These are phyloP conservation scores for Drosophila auraria DNA, from an alignment of 1,140 invertebrate genomes.

Conservation along the genomic window DNA sequence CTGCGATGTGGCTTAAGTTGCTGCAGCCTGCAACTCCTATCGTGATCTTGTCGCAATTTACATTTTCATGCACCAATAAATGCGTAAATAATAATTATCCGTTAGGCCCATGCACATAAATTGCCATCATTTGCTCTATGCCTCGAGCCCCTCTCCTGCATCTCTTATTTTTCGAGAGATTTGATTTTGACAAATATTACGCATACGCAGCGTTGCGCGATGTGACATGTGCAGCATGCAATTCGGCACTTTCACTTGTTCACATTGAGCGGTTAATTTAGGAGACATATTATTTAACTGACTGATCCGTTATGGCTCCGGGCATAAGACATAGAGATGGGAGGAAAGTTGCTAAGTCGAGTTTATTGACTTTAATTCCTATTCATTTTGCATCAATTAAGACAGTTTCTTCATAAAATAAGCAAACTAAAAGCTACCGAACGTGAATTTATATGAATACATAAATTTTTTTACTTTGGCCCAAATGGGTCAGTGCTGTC, in stretches of 20 bases:
- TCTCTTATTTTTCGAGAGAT: slow-evolving; percentile 27
- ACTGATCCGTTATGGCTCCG: slow-evolving; percentile 37
- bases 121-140: slow-evolving; percentile 40
- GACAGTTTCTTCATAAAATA: slow-evolving; percentile 25
- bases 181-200: slow-evolving; percentile 71
- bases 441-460: slow-evolving; percentile 33
- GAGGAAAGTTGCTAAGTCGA: slow-evolving; percentile 1
- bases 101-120: slow-evolving; percentile 45
- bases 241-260: slow-evolving; percentile 64
- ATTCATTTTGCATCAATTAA: slow-evolving; percentile 33
- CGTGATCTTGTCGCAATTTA: slow-evolving; percentile 67
- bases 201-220: slow-evolving; percentile 68
- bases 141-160: slow-evolving; percentile 47
- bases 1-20: background rate
- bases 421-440: slow-evolving; percentile 15
- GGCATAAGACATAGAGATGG: background rate
- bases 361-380: slow-evolving; percentile 34
- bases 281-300: slow-evolving; percentile 71
- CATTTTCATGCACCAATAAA: slow-evolving; percentile 72
- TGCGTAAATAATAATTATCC: slow-evolving; percentile 67
- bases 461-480: slow-evolving; percentile 9
- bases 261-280: slow-evolving; percentile 53
- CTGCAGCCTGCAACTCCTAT: slow-evolving; percentile 19
- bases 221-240: slow-evolving; percentile 40
- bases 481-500: slow-evolving; percentile 74